Conservation (phyloP, 1,140 invertebrate genomes). For the Saxidomus purpurata region DNA sequence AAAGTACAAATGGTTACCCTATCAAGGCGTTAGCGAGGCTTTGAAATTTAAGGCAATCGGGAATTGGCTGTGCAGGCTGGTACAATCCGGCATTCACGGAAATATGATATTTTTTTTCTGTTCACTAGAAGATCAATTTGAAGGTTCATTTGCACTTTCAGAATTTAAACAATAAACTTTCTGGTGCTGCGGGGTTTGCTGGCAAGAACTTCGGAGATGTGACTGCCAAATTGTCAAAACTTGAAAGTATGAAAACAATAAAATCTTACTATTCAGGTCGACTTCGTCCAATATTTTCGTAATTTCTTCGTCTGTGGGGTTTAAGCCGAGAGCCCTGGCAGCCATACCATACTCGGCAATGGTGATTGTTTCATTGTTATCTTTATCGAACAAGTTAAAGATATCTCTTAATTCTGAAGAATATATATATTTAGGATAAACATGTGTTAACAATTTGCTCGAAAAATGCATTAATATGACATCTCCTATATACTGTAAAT, state of each 20-base stretch:
- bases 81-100: not conserved
- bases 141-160: too few relatives aligned
- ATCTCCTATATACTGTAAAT: too few relatives aligned
- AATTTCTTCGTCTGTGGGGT: conserved; percentile 11
- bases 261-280: not conserved
- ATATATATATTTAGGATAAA: too few relatives aligned
- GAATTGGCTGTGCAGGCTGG: not conserved
- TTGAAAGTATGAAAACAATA: too few relatives aligned
- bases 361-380: not conserved
- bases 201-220: too few relatives aligned
- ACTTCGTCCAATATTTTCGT: not conserved
- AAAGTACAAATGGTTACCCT: not conserved
- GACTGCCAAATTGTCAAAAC: too few relatives aligned
- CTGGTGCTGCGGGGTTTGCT: too few relatives aligned
- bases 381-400: conserved; percentile 18
- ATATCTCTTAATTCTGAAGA: not conserved
- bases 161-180: too few relatives aligned
- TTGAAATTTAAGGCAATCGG: not conserved
- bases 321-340: not conserved
- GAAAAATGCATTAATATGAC: too few relatives aligned
- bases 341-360: not conserved
- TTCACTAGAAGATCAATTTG: too few relatives aligned
- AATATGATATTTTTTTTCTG: too few relatives aligned
- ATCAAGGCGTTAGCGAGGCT: not conserved
- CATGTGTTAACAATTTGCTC: too few relatives aligned